phyloP scores from a whole-genome alignment of 2,113 vertebrate genomes.

The Origma solitaria region DNA sequence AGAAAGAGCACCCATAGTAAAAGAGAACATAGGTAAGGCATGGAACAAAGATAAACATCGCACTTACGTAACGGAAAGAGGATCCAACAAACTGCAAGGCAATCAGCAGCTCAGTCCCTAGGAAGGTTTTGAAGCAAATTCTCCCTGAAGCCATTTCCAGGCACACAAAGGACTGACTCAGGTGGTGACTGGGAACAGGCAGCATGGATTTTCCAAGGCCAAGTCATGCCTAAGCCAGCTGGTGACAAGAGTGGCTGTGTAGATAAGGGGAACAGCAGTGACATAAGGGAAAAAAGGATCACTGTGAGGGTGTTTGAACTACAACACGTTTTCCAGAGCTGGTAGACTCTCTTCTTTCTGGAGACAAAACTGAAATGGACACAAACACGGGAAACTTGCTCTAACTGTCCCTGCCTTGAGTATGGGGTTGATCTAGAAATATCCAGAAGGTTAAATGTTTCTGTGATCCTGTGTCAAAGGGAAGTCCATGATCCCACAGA shows the following conservation, averaged over 20 bases:
- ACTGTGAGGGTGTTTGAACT: background rate
- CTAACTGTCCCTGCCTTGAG: background rate
- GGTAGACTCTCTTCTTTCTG: background rate
- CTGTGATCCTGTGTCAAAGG: background rate
- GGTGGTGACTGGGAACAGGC: background rate
- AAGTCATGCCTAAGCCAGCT: background rate
- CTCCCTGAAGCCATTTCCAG: background rate
- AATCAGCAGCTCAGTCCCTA: background rate
- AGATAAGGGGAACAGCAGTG: background rate
- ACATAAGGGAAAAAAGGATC: background rate
- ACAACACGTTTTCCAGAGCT: background rate
- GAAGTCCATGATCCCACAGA: accelerated
- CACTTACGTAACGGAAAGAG: background rate
- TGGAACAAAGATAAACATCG: background rate
- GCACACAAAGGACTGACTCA: background rate
- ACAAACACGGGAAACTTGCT: background rate
- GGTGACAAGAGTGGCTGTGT: background rate
- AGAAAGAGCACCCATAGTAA: background rate
- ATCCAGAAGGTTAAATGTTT: background rate
- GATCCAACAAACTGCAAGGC: background rate
- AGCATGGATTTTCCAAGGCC: background rate
- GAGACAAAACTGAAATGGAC: background rate
- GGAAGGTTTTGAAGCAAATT: background rate
- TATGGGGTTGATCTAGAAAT: background rate
- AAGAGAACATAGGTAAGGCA: background rate